phyloP scores from a whole-genome alignment of 1,140 invertebrate species.

The Zaprionus camerounensis region DNA sequence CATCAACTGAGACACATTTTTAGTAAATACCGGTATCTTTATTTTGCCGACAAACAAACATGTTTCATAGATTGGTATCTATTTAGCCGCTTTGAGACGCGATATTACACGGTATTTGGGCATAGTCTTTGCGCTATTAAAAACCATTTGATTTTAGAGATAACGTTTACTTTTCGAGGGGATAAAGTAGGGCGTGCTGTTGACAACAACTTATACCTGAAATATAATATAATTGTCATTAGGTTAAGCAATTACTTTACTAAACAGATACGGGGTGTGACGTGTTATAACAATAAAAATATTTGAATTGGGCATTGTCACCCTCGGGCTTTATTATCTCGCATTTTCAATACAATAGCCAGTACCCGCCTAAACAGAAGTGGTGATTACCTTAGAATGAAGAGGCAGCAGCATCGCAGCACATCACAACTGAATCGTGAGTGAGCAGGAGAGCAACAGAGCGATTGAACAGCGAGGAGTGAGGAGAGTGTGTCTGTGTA shows the following conservation, averaged over 20 bases:
- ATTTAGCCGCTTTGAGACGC: not conserved
- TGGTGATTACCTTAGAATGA: conserved; percentile 75
- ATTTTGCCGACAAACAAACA: not conserved
- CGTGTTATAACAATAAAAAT: conserved; percentile 81
- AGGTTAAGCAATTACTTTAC: conserved; percentile 77
- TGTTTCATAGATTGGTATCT: not conserved
- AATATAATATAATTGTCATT: conserved; percentile 76
- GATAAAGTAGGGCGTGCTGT: conserved; percentile 25
- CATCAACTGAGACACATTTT: not conserved
- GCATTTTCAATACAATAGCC: conserved; percentile 55
- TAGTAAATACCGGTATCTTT: not conserved
- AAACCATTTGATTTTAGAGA: conserved; percentile 5
- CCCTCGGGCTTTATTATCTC: conserved; percentile 64
- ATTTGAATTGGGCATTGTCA: conserved; percentile 77
- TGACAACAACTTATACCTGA: conserved; percentile 65
- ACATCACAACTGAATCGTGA: conserved; percentile 22
- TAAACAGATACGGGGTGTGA: conserved; percentile 71
- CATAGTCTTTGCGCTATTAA: not conserved
- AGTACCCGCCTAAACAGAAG: conserved; percentile 68
- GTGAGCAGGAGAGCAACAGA: not conserved
- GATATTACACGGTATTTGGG: conserved; percentile 3
- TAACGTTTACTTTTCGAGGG: conserved; percentile 27
- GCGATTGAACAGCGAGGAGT: not conserved
- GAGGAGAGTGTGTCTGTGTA: conserved; percentile 10
- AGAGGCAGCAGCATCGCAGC: conserved; percentile 39